These are phyloP conservation scores for Apostichopus californicus DNA, from an alignment of 35 echinoderm and acorn worm genomes.

Conservation along the genomic window DNA sequence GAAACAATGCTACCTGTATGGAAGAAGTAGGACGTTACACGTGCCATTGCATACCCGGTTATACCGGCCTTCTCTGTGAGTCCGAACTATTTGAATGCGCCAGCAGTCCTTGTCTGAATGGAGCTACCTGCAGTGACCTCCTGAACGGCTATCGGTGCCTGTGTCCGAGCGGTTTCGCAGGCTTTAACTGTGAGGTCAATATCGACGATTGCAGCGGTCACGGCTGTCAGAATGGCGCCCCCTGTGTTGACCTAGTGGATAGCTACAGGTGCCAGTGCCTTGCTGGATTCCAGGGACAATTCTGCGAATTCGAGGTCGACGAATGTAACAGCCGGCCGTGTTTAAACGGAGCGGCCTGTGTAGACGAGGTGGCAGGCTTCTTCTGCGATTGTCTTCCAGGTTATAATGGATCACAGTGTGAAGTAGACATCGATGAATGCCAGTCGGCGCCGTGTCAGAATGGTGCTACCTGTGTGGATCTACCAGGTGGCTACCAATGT, in stretches of 20 bases:
- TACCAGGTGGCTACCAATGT: slow-evolving; percentile 44
- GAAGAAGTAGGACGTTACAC: slow-evolving; percentile 47
- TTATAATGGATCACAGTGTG: slow-evolving; percentile 59
- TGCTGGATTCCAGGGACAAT: slow-evolving; percentile 58
- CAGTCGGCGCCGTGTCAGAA: slow-evolving; percentile 31
- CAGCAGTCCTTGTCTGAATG: slow-evolving; percentile 63
- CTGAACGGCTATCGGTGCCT: slow-evolving; percentile 61
- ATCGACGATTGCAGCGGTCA: slow-evolving; percentile 60
- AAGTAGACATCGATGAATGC: slow-evolving; percentile 61
- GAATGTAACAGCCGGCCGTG: slow-evolving; percentile 71
- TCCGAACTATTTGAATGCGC: slow-evolving; percentile 59
- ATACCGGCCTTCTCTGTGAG: slow-evolving; percentile 51
- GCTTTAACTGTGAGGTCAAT: slow-evolving; percentile 64
- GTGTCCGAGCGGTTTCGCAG: slow-evolving; percentile 57
- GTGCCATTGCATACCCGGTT: slow-evolving; percentile 59
- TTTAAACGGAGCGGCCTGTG: slow-evolving; percentile 62
- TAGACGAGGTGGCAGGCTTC: slow-evolving; percentile 50
- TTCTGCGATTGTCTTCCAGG: slow-evolving; percentile 62
- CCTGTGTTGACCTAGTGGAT: slow-evolving; percentile 57
- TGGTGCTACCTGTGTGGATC: slow-evolving; percentile 49
- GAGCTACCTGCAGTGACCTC: slow-evolving; percentile 53
- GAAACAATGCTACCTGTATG: slow-evolving; percentile 61
- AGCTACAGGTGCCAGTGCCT: slow-evolving; percentile 64
- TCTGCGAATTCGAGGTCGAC: slow-evolving; percentile 63
- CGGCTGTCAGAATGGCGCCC: slow-evolving; percentile 43